These are phyloP conservation scores for Sebastes dallii DNA, from an alignment of 2,797 vertebrate species.

Conservation along the genomic window DNA sequence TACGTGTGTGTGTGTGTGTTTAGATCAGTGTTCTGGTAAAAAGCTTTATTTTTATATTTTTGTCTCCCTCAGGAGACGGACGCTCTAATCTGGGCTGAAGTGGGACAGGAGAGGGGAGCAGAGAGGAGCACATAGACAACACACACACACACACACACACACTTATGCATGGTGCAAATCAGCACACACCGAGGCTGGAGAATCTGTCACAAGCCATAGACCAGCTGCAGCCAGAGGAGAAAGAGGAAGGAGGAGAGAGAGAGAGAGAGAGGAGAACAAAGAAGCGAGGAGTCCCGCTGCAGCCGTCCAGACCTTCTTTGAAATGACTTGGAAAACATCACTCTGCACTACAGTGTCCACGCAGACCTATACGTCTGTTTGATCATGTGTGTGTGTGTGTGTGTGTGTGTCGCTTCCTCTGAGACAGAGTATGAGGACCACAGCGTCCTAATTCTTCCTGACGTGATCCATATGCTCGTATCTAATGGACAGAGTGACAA, in stretches of 20 bases:
- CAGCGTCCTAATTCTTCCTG: slow-evolving; percentile 60
- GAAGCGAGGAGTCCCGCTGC: slow-evolving; percentile 21
- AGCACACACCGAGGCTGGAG: slow-evolving; percentile 34
- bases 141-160: slow-evolving; percentile 24
- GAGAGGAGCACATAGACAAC: slow-evolving; percentile 32
- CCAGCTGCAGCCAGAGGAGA: slow-evolving; percentile 59
- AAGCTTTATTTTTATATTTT: slow-evolving; percentile 78
- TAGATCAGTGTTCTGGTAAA: slow-evolving; percentile 73
- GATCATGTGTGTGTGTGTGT: not conserved
- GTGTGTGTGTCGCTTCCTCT: slow-evolving; percentile 22
- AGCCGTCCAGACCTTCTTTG: slow-evolving; percentile 29
- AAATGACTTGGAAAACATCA: slow-evolving; percentile 24
- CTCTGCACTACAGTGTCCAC: not conserved
- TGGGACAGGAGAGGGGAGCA: slow-evolving; percentile 67
- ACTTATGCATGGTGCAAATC: slow-evolving; percentile 24
- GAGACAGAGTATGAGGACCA: slow-evolving; percentile 40
- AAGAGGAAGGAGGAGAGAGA: slow-evolving; percentile 22
- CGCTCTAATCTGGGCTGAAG: slow-evolving; percentile 76
- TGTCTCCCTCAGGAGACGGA: slow-evolving; percentile 71
- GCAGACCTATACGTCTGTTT: not conserved
- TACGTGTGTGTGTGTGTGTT: slow-evolving; percentile 45
- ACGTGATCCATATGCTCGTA: slow-evolving; percentile 70
- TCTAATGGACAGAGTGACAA: slow-evolving; percentile 56
- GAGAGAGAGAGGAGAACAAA: slow-evolving; percentile 40
- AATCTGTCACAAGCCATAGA: slow-evolving; percentile 69